Conservation (phyloP, 2,113 vertebrate genomes). For the Bolborhynchus lineola region DNA sequence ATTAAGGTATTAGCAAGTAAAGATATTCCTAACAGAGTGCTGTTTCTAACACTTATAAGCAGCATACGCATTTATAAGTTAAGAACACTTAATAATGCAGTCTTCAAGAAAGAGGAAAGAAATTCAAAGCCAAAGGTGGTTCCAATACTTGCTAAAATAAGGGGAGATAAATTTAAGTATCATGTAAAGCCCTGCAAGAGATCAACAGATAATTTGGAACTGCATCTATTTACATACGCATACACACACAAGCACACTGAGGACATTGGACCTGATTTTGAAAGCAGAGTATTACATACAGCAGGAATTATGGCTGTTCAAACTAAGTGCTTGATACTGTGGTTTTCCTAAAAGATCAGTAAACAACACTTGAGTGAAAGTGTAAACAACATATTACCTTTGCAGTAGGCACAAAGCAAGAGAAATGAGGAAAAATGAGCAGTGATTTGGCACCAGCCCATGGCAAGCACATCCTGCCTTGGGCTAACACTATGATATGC, state of each 20-base stretch:
- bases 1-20: neutral
- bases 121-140: neutral
- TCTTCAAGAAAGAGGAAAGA: neutral
- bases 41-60: neutral
- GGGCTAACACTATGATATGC: accelerated
- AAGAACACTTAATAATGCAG: neutral
- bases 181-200: neutral
- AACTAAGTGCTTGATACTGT: neutral
- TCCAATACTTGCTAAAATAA: neutral
- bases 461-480: accelerated
- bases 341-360: neutral
- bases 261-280: neutral
- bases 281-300: neutral
- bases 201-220: neutral
- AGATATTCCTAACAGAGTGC: neutral
- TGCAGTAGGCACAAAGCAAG: accelerated
- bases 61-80: neutral
- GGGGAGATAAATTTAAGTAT: neutral
- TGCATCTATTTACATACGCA: neutral
- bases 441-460: neutral
- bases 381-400: neutral
- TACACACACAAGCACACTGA: no score
- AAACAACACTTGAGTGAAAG: neutral
- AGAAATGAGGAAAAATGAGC: neutral
- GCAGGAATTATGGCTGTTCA: neutral